Conservation (phyloP, 1,140 invertebrate genomes). For the Eurytemora carolleeae region DNA sequence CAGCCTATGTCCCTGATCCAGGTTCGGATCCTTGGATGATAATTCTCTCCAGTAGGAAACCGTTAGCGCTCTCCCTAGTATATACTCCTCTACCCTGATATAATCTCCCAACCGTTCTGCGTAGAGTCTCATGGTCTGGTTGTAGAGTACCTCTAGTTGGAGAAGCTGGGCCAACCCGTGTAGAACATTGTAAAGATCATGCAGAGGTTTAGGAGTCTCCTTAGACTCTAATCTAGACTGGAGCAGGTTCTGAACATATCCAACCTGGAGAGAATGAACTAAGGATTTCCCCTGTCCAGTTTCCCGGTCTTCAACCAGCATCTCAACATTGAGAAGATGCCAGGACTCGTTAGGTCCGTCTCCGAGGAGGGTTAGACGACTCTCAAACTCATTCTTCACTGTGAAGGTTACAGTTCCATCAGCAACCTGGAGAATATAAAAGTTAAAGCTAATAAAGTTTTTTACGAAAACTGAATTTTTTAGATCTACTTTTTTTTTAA, state of each 20-base stretch:
- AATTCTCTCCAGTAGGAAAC: conserved; percentile 77
- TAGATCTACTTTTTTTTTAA: too few species aligned
- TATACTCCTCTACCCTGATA: conserved; percentile 78
- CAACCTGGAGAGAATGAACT: conserved; percentile 74
- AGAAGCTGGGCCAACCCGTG: conserved; percentile 87
- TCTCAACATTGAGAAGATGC: conserved; percentile 79
- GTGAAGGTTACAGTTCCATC: conserved; percentile 80
- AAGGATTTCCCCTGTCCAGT: conserved; percentile 87
- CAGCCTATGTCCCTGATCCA: conserved; percentile 63
- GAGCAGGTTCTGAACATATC: conserved; percentile 72
- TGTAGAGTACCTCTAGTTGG: conserved; percentile 82
- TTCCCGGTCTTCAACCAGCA: conserved; percentile 88
- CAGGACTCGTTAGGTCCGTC: conserved; percentile 78
- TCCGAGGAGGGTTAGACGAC: conserved; percentile 82
- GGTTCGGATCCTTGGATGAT: conserved; percentile 45
- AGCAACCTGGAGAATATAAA: conserved; percentile 40
- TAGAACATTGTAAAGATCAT: conserved; percentile 65
- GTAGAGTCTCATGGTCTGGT: conserved; percentile 70
- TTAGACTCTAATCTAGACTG: conserved; percentile 57
- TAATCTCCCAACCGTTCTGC: conserved; percentile 69
- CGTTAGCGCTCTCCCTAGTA: conserved; percentile 60
- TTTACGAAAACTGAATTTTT: too few species aligned
- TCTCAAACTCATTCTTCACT: conserved; percentile 85
- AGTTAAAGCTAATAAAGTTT: too few species aligned
- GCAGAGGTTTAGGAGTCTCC: conserved; percentile 43